Evolutionary conservation across 2,113 vertebrate species (phyloP).

Genomic region (Sebastes schlegelii): DNA sequence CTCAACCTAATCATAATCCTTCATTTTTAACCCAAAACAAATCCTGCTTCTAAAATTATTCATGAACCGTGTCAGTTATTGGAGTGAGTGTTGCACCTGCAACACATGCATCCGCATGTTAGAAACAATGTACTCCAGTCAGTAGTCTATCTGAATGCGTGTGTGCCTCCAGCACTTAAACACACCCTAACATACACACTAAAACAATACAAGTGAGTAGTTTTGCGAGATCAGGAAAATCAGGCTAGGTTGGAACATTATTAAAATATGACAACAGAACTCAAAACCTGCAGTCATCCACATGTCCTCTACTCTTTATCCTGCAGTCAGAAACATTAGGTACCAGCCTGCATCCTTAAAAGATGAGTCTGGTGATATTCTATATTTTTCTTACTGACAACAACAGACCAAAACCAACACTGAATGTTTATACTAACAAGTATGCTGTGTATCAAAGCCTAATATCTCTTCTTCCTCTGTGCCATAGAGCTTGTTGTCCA

Average conservation of each 20-base stretch:
- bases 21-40: not conserved
- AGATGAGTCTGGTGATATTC: not conserved
- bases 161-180: not conserved
- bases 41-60: not conserved
- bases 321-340: not conserved
- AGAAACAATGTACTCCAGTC: not conserved
- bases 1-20: not conserved
- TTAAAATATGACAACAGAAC: not conserved
- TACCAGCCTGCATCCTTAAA: not conserved
- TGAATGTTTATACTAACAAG: not conserved
- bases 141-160: not conserved
- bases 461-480: not conserved
- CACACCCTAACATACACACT: conserved; percentile 16
- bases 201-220: not conserved
- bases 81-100: not conserved
- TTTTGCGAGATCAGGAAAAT: conserved; percentile 51
- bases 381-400: not conserved
- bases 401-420: not conserved
- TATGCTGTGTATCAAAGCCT: not conserved
- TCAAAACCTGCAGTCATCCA: not conserved
- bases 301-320: not conserved
- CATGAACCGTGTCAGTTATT: not conserved
- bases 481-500: too few relatives aligned
- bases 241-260: conserved; percentile 30
- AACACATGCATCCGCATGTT: not conserved